Conservation (phyloP, 2,888 invertebrate genomes). For the Leucophenga maculata region DNA sequence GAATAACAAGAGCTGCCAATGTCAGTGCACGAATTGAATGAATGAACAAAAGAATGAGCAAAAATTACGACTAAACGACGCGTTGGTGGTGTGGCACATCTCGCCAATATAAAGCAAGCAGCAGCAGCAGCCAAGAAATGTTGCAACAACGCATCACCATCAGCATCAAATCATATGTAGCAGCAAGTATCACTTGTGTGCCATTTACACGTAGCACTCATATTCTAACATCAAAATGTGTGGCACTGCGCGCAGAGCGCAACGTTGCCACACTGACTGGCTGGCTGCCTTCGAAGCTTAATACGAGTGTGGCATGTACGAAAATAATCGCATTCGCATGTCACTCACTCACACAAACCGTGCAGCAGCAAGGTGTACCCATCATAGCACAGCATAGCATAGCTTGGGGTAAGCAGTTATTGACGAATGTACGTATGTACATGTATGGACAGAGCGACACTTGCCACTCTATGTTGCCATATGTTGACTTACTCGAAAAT, state of each 20-base stretch:
- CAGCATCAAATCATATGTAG: conserved; percentile 38
- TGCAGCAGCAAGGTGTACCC: too few species aligned
- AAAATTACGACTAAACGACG: conserved; percentile 4
- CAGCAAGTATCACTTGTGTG: conserved; percentile 29
- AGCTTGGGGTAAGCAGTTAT: too few species aligned
- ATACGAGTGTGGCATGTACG: conserved; percentile 10
- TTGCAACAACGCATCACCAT: conserved; percentile 37
- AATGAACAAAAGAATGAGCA: neutral
- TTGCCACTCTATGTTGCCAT: too few species aligned
- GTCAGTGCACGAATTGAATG: neutral
- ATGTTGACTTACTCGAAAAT: too few species aligned
- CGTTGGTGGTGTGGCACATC: neutral
- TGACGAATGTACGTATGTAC: too few species aligned
- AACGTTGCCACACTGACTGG: neutral
- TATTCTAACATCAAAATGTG: conserved; percentile 42
- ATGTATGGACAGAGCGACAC: too few species aligned
- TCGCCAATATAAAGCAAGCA: conserved; percentile 1
- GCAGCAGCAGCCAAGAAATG: conserved; percentile 13
- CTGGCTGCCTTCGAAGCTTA: neutral
- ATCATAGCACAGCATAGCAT: neutral
- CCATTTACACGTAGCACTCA: conserved; percentile 60
- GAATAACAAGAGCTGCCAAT: conserved; percentile 50
- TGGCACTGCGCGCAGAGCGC: conserved; percentile 15
- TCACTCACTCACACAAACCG: neutral
- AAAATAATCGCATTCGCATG: conserved; percentile 23